These are phyloP conservation scores for Glaucidium brasilianum DNA, from an alignment of 2,113 vertebrate genomes.

Conservation along the genomic window DNA sequence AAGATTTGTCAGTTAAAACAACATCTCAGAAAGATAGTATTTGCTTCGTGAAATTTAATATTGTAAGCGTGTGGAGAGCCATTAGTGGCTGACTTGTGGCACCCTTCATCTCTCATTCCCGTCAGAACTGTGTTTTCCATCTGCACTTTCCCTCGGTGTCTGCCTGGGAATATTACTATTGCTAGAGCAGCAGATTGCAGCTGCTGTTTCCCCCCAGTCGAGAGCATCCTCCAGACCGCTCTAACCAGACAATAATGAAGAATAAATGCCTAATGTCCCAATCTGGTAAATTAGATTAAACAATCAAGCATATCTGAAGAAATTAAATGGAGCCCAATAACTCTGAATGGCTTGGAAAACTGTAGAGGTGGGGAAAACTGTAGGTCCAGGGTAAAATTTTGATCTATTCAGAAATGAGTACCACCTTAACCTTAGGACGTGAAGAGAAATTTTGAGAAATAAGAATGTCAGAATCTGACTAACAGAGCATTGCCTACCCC, in stretches of 20 bases:
- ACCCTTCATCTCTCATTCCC: neutral
- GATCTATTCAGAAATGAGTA: neutral
- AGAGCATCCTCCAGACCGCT: neutral
- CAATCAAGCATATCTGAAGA: slow-evolving; percentile 8
- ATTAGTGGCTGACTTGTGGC: neutral
- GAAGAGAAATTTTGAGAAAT: neutral
- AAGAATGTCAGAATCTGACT: neutral
- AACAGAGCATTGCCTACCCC: too few species aligned
- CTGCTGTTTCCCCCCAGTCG: neutral
- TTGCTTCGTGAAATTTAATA: slow-evolving; percentile 23
- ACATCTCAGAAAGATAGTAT: neutral
- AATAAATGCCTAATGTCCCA: slow-evolving; percentile 9
- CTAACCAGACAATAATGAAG: slow-evolving; percentile 45
- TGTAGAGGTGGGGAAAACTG: neutral
- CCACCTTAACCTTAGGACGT: neutral
- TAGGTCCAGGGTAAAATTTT: neutral
- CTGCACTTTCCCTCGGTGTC: neutral
- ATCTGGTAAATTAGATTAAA: slow-evolving; percentile 27
- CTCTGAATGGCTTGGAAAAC: neutral
- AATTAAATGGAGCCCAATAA: slow-evolving; percentile 15
- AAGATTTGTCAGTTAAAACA: neutral
- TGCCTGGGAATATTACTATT: neutral
- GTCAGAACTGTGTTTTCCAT: neutral
- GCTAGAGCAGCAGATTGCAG: slow-evolving; percentile 6
- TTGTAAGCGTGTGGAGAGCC: neutral